Conservation (phyloP, 1,140 invertebrate genomes). For the Drosophila setifemur region DNA sequence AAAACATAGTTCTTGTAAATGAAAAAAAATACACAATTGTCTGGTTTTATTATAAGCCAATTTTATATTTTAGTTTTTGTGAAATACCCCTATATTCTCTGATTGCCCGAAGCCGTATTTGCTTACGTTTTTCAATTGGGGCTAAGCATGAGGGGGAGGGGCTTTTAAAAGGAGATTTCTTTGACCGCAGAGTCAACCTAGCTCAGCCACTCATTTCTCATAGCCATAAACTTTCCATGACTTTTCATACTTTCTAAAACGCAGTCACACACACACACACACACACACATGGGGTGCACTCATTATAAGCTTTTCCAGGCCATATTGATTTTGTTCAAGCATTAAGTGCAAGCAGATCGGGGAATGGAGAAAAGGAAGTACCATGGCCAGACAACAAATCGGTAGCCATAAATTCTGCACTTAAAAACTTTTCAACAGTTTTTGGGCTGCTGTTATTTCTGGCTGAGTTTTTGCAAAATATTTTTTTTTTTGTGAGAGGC, state of each 20-base stretch:
- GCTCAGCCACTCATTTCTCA: constrained; percentile 72
- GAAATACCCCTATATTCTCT: no score
- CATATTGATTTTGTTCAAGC: constrained; percentile 71
- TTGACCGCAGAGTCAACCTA: constrained; percentile 49
- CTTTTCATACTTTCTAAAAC: constrained; percentile 78
- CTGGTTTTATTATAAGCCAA: no score
- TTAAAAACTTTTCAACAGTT: constrained; percentile 73
- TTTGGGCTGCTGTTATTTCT: constrained; percentile 33
- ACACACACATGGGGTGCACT: constrained; percentile 9
- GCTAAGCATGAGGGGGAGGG: background rate
- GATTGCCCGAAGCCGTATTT: background rate
- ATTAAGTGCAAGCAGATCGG: constrained; percentile 50
- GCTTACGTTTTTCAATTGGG: constrained; percentile 13
- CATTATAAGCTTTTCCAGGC: constrained; percentile 49
- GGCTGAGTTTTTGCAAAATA: constrained; percentile 39
- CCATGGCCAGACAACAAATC: constrained; percentile 66
- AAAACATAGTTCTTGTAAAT: no score
- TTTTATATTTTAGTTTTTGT: no score
- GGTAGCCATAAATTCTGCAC: constrained; percentile 74
- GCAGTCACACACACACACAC: constrained; percentile 30
- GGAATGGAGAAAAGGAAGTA: background rate
- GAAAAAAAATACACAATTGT: no score
- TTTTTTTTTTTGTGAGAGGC: constrained; percentile 1
- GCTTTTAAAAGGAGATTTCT: background rate
- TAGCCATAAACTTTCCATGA: constrained; percentile 74